Conservation (phyloP, 2,888 invertebrate genomes). For the Cosmia trapezina region DNA sequence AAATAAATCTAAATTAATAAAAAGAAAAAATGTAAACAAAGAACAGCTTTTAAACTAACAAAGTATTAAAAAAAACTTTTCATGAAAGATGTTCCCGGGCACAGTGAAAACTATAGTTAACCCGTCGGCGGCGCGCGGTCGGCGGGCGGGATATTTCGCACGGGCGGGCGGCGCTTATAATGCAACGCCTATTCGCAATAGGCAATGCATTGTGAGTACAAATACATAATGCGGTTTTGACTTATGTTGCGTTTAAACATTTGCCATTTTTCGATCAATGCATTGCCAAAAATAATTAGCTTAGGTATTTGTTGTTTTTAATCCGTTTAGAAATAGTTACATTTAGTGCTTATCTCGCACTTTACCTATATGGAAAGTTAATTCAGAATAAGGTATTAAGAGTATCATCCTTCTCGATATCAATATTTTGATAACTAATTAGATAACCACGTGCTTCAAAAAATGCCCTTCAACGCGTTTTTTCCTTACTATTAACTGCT, state of each 20-base stretch:
- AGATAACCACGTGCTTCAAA: background rate
- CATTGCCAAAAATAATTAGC: background rate
- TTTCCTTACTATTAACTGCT: background rate
- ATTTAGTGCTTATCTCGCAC: background rate
- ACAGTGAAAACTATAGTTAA: slow-evolving; percentile 25
- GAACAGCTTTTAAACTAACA: background rate
- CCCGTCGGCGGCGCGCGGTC: slow-evolving; percentile 61
- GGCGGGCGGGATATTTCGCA: slow-evolving; percentile 59
- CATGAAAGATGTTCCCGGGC: background rate
- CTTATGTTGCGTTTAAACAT: background rate
- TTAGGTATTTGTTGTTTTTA: background rate
- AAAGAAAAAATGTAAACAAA: background rate
- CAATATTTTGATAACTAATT: background rate
- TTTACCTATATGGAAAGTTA: background rate
- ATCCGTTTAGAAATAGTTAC: too few species aligned
- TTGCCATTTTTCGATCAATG: background rate
- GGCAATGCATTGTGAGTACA: slow-evolving; percentile 17
- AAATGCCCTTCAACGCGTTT: background rate
- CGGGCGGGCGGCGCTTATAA: slow-evolving; percentile 66
- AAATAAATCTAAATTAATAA: too few species aligned
- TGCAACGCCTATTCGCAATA: slow-evolving; percentile 63
- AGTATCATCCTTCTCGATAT: too few species aligned
- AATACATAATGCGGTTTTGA: slow-evolving; percentile 1
- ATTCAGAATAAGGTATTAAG: background rate
- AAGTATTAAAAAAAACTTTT: background rate